Base-by-base conservation (phyloP, 2,888 invertebrate species). In the Sepioteuthis lessoniana region DNA sequence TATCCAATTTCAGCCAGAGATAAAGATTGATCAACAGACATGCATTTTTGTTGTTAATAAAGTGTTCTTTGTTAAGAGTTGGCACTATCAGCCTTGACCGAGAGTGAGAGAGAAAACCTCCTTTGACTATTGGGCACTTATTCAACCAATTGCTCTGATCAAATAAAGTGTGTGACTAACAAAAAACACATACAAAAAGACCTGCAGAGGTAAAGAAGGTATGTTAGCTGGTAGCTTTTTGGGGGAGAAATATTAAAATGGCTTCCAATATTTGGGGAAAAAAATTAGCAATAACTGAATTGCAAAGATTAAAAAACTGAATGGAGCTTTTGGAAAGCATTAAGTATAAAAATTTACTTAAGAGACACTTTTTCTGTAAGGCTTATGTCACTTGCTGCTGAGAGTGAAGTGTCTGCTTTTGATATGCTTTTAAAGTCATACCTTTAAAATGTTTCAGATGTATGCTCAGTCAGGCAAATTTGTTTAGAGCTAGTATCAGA, bases 11-110 rank as follows among this genome's bases (percentile, higher is more conserved):
- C 76, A 76, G 19, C n/a, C 13, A 76, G 76, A 76, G 76, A 76
- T 76, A 76, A 76, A 76, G 76, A 76, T 76, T 76, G 76, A 76
- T 76, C 76, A 76, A 76, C 76, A 76, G 76, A 76, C 76, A 76
- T 76, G 35, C 76, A 76, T 76, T 76, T 76, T 76, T 76, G 76
- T 76, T 76, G 76, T n/a, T 76, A 76, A 76, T 76, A 76, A 76
- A 76, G 76, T 76, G 76, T 76, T 76, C 76, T 76, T 76, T 76
- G 76, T 76, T 76, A 76, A 76, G 19, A 76, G 76, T 76, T 76
- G 76, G 76, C 76, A 76, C 19, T n/a, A 76, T 76, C n/a, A 76
- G 76, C 76, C 76, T 76, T 76, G 76, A 76, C 76, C 76, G n/a
- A 76, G 10, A 13, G 21, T 16, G 76, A 55, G 55, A 55, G 55